Evolutionary conservation across 2,113 vertebrate genomes (phyloP), one percentile per base, ranked within the genome.

Genomic region (Menidia beryllina): DNA sequence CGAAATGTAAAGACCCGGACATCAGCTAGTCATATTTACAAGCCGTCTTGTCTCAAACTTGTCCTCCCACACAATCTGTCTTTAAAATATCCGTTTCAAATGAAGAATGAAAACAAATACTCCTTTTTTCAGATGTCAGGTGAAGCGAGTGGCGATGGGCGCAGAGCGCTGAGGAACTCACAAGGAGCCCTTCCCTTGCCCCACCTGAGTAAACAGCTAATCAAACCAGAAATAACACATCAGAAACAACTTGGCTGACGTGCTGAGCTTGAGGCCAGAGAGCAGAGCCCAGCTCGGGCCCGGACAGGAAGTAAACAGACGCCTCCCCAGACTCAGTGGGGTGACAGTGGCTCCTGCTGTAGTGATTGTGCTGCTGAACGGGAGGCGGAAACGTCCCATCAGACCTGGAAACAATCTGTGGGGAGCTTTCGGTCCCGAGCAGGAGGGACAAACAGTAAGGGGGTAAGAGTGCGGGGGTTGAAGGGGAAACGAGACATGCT

Each of bases 181-280:
- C 25, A 68, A 74, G 76, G 80, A 72, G 82, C 74, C 75, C 91
- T 85, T 87, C 79, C 82, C 85, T 53, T 15, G 55, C 65, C 63
- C 89, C 92, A 92, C 86, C 91, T 94, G 91, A 89, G 87, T 89
- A 94, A 94, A 94, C 90, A 94, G 79, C 88, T 85, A 89, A 92
- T 92, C 87, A 85, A 80, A 91, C 72, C 86, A 81, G 80, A 86
- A 92, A 93, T 87, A 93, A 93, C 89, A 91, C 62, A 55, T 85
- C 45, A 69, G 62, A 66, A 80, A 89, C 72, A 72, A 80, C 56
- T 76, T n/a, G 78, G 66, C 69, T 0, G 75, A 79, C 49, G 12
- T 77, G 67, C 70, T 2, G 49, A 74, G 59, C 55, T n/a, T 63
- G 34, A 43, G 71, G 72, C 54, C 45, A 12, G 51, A 73, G 58